Evolutionary conservation across 2,888 invertebrate species (phyloP).

Genomic region (Gortyna flavago): DNA sequence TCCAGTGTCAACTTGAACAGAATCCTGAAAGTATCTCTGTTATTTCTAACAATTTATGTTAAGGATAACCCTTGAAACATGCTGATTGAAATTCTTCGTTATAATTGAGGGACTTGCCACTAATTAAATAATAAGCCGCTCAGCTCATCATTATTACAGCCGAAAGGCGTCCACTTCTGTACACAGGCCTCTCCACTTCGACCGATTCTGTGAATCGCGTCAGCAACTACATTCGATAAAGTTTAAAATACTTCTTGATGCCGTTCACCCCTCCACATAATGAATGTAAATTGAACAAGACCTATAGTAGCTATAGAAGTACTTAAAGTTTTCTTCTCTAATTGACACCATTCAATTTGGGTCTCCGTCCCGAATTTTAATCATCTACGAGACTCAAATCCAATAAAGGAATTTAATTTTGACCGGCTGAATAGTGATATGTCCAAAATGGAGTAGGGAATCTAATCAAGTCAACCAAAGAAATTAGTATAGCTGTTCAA

Average conservation of each 20-base stretch:
- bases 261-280: slow-evolving; percentile 7
- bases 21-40: slow-evolving; percentile 24
- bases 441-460: slow-evolving; percentile 12
- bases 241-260: neutral
- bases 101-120: neutral
- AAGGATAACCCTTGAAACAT: slow-evolving; percentile 15
- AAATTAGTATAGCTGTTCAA: neutral
- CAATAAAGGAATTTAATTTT: slow-evolving; percentile 41
- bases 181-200: neutral
- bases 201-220: neutral
- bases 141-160: neutral
- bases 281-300: slow-evolving; percentile 31
- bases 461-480: slow-evolving; percentile 3
- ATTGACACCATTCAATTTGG: slow-evolving; percentile 41
- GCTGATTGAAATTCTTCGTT: slow-evolving; percentile 33
- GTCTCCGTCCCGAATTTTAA: slow-evolving; percentile 48
- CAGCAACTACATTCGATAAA: neutral
- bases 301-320: slow-evolving; percentile 14
- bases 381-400: slow-evolving; percentile 41
- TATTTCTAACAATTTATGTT: slow-evolving; percentile 29
- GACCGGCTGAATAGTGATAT: slow-evolving; percentile 29
- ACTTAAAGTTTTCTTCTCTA: slow-evolving; percentile 34
- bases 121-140: slow-evolving; percentile 13
- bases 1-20: slow-evolving; percentile 17
- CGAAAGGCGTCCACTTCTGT: neutral